Base-by-base conservation (phyloP, 2,888 invertebrate genomes). In the Andrena praecox region DNA sequence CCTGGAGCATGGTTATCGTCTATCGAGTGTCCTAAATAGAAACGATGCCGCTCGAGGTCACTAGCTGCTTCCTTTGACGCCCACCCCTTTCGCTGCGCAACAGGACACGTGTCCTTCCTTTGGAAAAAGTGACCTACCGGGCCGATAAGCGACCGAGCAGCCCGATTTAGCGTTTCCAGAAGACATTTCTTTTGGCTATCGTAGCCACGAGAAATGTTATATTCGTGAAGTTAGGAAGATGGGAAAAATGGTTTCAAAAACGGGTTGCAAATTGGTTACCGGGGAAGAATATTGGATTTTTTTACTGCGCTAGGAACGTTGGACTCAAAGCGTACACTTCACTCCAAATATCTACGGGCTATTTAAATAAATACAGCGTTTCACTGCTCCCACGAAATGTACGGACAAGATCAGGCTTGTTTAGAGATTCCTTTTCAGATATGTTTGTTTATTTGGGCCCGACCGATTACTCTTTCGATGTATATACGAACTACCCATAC, bases 21-120 rank as follows among this genome's bases (percentile, higher is more conserved):
- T 90, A 92, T 92, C 92, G 90, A 87, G 85, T 89, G 91, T 90
- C 90, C 92, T 91, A 92, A 92, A 92, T 92, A 91, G 81, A 87
- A 86, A 86, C 88, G 84, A 83, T 85, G 87, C 64, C 85, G 84
- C 89, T 91, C 91, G 91, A 92, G 91, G 92, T 91, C 91, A 88
- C 86, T 90, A 84, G 86, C 88, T 90, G 88, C 89, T 92, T 92
- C 92, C 92, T 92, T 89, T 89, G 70, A 91, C 91, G 91, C 91
- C 92, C 90, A 91, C 91, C 87, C 77, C 82, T 64, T 24, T 42
- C 76, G 59, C 59, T 60, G 24, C 54, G 42, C 54, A 70, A 20
- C 79, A 81, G 75, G 84, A 82, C 87, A 87, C 80, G 84, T 87
- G 87, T 82, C 66, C 84, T 87, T 74, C 63, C 66, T 35, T 66